A percentile compares a stretch with the other conserved stretches of the same genome.
These are phyloP conservation scores for Thymallus thymallus DNA, from an alignment of 2,113 vertebrate species.

Conservation along the genomic window DNA sequence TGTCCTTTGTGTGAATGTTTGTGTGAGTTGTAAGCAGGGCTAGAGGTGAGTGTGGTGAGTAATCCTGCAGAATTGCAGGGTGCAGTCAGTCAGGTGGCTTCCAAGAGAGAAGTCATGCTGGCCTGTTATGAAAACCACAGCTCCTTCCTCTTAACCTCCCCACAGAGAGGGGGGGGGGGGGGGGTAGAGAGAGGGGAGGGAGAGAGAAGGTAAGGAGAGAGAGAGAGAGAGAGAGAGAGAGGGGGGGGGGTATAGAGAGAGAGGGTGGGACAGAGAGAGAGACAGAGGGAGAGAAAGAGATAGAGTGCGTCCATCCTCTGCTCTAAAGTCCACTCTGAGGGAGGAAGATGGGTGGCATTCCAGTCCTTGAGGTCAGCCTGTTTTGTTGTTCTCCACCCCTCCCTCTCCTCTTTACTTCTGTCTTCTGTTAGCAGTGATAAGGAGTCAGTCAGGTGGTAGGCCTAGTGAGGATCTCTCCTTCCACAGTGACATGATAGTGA, in stretches of 20 bases:
- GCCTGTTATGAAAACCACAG: constrained; percentile 27
- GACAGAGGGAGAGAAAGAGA: not conserved
- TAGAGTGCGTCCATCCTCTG: not conserved
- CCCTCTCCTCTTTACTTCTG: not conserved
- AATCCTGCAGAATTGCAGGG: constrained; percentile 32
- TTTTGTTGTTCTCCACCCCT: constrained; percentile 34
- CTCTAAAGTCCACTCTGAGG: constrained; percentile 19
- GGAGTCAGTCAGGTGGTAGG: constrained; percentile 43
- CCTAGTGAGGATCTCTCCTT: constrained; percentile 5
- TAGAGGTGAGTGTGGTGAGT: constrained; percentile 47
- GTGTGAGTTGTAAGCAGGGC: not conserved
- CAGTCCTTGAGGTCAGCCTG: constrained; percentile 45
- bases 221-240: no score
- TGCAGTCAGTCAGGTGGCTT: constrained; percentile 41
- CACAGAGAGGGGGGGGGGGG: constrained; percentile 25
- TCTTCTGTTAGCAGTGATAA: constrained; percentile 40
- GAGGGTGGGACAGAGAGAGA: no score
- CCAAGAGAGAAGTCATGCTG: constrained; percentile 23
- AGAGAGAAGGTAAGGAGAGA: no score
- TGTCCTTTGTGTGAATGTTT: no score
- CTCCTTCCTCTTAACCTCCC: constrained; percentile 28
- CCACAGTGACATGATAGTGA: constrained; percentile 3
- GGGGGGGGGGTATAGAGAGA: no score
- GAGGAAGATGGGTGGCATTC: constrained; percentile 20
- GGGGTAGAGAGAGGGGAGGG: no score